Conservation (phyloP, 53 echinoderm and acorn worm species). For the Stichopus horrens region DNA sequence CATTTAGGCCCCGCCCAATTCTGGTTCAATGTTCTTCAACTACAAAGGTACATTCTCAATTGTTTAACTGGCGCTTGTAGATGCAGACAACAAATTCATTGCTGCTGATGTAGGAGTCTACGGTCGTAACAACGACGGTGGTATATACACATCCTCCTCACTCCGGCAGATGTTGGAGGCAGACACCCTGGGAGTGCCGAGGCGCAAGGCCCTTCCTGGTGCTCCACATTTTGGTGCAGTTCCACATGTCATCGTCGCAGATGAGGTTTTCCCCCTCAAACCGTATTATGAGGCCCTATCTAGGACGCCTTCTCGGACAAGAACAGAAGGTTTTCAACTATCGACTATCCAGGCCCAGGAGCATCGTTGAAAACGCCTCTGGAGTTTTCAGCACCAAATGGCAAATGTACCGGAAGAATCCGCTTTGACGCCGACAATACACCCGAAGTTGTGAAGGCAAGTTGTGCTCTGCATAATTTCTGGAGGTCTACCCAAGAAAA, state of each 20-base stretch:
- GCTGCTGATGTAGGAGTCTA: conserved; percentile 57
- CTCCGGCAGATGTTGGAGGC: conserved; percentile 36
- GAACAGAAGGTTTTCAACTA: conserved; percentile 38
- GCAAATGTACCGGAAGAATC: conserved; percentile 50
- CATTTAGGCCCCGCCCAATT: conserved; percentile 47
- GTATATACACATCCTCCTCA: conserved; percentile 30
- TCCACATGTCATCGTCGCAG: conserved; percentile 58
- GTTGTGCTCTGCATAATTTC: conserved; percentile 59
- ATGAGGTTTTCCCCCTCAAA: conserved; percentile 57
- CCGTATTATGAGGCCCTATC: conserved; percentile 62
- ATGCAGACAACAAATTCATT: conserved; percentile 53
- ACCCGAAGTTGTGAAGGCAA: conserved; percentile 47
- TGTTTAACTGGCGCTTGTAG: conserved; percentile 54
- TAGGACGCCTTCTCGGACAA: conserved; percentile 15
- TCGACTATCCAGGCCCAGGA: conserved; percentile 46
- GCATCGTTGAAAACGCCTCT: conserved; percentile 54
- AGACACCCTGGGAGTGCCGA: conserved; percentile 25
- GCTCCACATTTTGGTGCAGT: conserved; percentile 20
- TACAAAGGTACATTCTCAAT: conserved; percentile 59
- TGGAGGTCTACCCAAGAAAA: conserved; percentile 16
- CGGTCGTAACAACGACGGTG: conserved; percentile 53
- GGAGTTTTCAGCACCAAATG: conserved; percentile 56
- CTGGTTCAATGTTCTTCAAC: conserved; percentile 54
- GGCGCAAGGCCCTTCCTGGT: conserved; percentile 27
- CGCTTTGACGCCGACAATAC: conserved; percentile 24